Evolutionary conservation across 2,797 vertebrate species (phyloP).

Genomic region (Heteromormyrus szaboi): DNA sequence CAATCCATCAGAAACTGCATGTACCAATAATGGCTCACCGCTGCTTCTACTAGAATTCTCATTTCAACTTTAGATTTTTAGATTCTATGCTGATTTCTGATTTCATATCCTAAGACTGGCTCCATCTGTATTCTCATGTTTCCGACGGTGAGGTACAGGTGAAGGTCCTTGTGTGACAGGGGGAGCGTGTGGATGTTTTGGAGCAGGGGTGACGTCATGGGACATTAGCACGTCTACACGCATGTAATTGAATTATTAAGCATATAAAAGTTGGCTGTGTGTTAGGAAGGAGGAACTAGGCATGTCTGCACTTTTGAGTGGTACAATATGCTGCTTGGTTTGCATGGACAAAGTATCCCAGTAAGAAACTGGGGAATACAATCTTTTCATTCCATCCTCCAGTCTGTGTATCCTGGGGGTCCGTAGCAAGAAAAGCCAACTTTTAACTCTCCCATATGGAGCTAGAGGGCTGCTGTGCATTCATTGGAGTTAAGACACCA

Average conservation of each 20-base stretch:
- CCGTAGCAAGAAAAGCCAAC: not conserved
- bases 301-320: not conserved
- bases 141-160: not conserved
- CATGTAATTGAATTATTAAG: not conserved
- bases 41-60: not conserved
- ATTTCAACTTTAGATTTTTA: not conserved
- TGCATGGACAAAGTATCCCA: not conserved
- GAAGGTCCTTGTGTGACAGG: not conserved
- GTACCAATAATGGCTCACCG: not conserved
- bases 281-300: not conserved
- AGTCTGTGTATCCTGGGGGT: not conserved
- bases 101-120: not conserved
- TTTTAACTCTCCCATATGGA: not conserved
- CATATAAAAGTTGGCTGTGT: not conserved
- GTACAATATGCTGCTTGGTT: not conserved
- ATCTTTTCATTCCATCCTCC: not conserved
- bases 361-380: not conserved
- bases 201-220: not conserved
- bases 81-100: not conserved
- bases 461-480: not conserved
- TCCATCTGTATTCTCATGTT: not conserved
- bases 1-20: not conserved
- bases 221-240: not conserved
- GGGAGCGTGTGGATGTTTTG: not conserved
- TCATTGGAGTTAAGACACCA: not conserved